Percentiles rank a stretch among this genome's conserved stretches.
These are phyloP conservation scores for Catharus fuscescens DNA, from an alignment of 2,113 vertebrate species.

Conservation along the genomic window DNA sequence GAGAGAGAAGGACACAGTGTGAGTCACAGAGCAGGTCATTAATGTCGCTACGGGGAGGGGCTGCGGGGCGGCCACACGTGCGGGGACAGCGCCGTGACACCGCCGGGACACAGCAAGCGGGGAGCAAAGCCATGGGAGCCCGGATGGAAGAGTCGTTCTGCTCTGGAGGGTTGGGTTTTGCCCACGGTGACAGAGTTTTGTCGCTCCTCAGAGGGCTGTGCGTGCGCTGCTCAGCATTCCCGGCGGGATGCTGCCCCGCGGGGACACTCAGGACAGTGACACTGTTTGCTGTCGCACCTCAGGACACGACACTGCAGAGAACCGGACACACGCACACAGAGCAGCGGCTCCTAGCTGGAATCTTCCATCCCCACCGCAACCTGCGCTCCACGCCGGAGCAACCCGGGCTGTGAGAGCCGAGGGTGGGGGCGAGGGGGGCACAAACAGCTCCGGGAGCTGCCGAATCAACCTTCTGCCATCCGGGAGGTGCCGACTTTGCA, in stretches of 20 bases:
- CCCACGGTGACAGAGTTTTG: constrained; percentile 11
- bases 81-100: constrained; percentile 36
- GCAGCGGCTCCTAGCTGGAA: background rate
- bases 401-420: background rate
- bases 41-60: constrained; percentile 80
- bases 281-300: background rate
- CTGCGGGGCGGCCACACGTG: constrained; percentile 72
- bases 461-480: background rate
- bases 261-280: background rate
- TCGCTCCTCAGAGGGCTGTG: background rate
- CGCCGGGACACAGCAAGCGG: constrained; percentile 66
- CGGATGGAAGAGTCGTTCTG: constrained; percentile 42
- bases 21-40: constrained; percentile 93
- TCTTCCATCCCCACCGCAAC: background rate
- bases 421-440: rapidly evolving
- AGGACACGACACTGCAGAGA: background rate
- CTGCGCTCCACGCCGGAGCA: background rate
- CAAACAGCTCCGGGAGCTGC: background rate
- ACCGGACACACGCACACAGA: constrained; percentile 10
- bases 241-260: background rate
- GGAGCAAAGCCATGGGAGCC: constrained; percentile 73
- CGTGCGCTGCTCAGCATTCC: background rate
- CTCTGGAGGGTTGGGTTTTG: background rate
- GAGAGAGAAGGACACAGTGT: constrained; percentile 98
- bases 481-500: constrained; percentile 22